phyloP scores from a whole-genome alignment of 1,140 invertebrate species.

The Atopsyche davidsoni region DNA sequence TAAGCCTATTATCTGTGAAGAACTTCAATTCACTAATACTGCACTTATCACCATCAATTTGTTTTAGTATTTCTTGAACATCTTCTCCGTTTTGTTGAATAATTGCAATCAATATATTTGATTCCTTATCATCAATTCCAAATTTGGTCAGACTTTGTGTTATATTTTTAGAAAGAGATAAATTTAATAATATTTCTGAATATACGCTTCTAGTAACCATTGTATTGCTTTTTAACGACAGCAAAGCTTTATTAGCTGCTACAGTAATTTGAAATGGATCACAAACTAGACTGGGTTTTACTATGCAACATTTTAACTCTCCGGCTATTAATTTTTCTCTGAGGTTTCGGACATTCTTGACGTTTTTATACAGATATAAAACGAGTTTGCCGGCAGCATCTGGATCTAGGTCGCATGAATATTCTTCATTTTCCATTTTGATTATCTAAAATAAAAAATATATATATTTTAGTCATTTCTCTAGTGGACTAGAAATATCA shows the following conservation, averaged over 20 bases:
- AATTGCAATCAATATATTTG: constrained; percentile 51
- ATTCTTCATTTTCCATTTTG: constrained; percentile 31
- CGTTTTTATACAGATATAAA: constrained; percentile 53
- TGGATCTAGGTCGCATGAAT: constrained; percentile 43
- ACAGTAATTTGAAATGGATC: constrained; percentile 61
- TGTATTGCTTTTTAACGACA: constrained; percentile 43
- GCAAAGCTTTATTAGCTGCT: constrained; percentile 61
- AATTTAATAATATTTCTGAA: constrained; percentile 63
- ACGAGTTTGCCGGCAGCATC: constrained; percentile 44
- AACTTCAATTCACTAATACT: constrained; percentile 42
- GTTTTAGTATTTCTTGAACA: constrained; percentile 35
- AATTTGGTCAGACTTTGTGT: constrained; percentile 58
- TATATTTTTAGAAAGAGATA: constrained; percentile 65
- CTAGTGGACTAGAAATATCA: not conserved
- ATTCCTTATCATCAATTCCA: constrained; percentile 53
- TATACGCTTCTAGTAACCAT: constrained; percentile 57
- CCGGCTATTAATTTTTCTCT: constrained; percentile 48
- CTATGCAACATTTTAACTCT: constrained; percentile 52
- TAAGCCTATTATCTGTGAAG: constrained; percentile 42
- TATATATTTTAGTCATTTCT: constrained; percentile 1
- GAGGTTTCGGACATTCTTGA: constrained; percentile 54
- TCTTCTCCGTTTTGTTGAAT: constrained; percentile 42
- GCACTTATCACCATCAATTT: constrained; percentile 47
- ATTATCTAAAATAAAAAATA: constrained; percentile 7
- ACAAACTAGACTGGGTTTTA: constrained; percentile 56